Evolutionary conservation across 1,140 invertebrate species (phyloP).

Genomic region (Lerema accius): DNA sequence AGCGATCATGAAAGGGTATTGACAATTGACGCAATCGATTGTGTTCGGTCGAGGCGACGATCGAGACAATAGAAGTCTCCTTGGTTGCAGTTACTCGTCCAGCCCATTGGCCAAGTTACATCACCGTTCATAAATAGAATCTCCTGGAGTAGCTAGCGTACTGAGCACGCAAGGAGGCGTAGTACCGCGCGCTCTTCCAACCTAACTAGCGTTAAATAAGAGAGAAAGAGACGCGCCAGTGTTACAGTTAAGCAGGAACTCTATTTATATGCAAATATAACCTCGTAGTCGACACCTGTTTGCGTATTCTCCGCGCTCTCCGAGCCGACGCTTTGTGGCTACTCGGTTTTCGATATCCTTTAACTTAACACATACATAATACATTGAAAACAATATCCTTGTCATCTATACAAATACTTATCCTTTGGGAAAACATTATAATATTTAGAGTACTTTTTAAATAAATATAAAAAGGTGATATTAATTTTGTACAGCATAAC

Average conservation of each 20-base stretch:
- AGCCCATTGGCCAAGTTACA: conserved; percentile 66
- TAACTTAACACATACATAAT: conserved; percentile 54
- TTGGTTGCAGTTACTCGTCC: conserved; percentile 52
- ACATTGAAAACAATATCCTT: conserved; percentile 36
- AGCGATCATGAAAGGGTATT: conserved; percentile 18
- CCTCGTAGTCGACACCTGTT: conserved; percentile 81
- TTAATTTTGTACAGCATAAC: too few relatives aligned
- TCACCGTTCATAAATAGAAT: conserved; percentile 77
- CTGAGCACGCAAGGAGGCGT: conserved; percentile 67
- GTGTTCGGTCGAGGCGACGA: conserved; percentile 15
- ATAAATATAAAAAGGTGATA: too few relatives aligned
- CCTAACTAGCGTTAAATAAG: conserved; percentile 49
- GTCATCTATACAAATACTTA: conserved; percentile 3
- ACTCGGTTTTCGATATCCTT: conserved; percentile 74
- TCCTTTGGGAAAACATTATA: too few relatives aligned
- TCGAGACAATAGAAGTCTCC: conserved; percentile 45
- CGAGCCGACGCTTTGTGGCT: conserved; percentile 64
- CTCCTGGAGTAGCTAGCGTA: conserved; percentile 67
- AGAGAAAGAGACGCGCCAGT: conserved; percentile 71
- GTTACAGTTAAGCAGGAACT: conserved; percentile 82
- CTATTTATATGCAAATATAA: conserved; percentile 83
- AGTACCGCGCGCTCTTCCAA: conserved; percentile 61
- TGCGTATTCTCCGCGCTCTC: conserved; percentile 77
- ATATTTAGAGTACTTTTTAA: too few relatives aligned
- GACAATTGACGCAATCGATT: conserved; percentile 22